Base-by-base conservation (phyloP, 2,113 vertebrate genomes). In the Mormoops blainvillei region DNA sequence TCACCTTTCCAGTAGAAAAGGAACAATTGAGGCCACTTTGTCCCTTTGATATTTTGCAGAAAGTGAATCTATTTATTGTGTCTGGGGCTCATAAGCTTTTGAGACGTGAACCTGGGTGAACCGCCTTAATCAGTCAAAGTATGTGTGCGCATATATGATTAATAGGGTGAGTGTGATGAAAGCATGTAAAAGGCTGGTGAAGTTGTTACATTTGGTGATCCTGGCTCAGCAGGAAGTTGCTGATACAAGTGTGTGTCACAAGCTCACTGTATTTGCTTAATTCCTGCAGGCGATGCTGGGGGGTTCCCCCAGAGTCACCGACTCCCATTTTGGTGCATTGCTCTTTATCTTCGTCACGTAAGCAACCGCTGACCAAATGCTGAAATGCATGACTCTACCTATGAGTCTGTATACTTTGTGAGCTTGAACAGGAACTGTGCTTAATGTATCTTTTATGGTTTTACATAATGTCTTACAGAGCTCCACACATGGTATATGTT, bases 11-110 rank as follows among this genome's bases (percentile, higher is more conserved):
- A 71, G 31, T 65, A 74, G 36, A 92, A 91, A 87, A 73, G 38
- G 89, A 73, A 26, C 81, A 41, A 82, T 73, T 67, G 56, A 91
- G 97, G 20, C 71, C 41, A 87, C 1, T 20, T 3, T 71, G 13
- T 77, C 36, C 36, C 73, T 41, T 85, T 93, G 65, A n/a, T 76
- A 68, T 78, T 96, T 89, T 91, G 12, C 78, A 89, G 38, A 95
- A 85, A 92, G n/a, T 22, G 85, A 77, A 56, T 87, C 56, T 45
- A 10, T 87, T 94, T 78, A 76, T 73, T 68, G 19, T 65, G 28
- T 48, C 15, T 94, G 31, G 18, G 50, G 31, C 50, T 54, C 4
- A 41, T 28, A 56, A 22, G 74, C 41, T 85, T 91, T 90, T 95
- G 65, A 88, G 65, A 74, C 7, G 6, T 91, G 89, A 87, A 80